Evolutionary conservation across 2,113 vertebrate genomes (phyloP), one percentile per base, ranked within the genome.

Genomic region (Pitta sordida): DNA sequence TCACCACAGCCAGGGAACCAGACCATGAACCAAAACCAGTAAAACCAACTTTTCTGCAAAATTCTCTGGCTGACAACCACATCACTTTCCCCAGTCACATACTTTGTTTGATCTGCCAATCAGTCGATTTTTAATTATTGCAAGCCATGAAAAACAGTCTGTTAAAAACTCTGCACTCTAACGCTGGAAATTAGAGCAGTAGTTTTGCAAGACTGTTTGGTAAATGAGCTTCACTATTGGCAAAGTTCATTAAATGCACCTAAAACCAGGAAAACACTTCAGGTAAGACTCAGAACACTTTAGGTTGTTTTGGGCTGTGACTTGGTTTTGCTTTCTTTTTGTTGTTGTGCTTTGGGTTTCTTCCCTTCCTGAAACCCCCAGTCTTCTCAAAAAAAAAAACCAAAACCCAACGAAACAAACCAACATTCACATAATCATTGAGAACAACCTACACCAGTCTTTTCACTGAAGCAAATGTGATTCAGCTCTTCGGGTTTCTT

Each of bases 381-480:
- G 11, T 15, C 12, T 51, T 51, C n/a, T 78, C 18, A n/a, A 49
- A 34, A 18, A 56, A 36, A 44, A 44, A 52, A 34, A 29, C 5
- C 14, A n/a, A n/a, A n/a, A n/a, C n/a, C n/a, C n/a, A n/a, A n/a
- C n/a, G n/a, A n/a, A n/a, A n/a, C n/a, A n/a, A n/a, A n/a, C n/a
- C n/a, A n/a, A n/a, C n/a, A n/a, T 65, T 6, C 7, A 29, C 41
- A 51, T 24, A 63, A 46, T 10, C 17, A 22, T 10, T 1, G 36
- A 13, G 43, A 77, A 52, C 13, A 69, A 34, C 36, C 23, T 23
- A 7, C 39, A 46, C 22, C 26, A 23, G 15, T 4, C 10, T n/a
- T 49, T 34, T 13, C 37, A 37, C 43, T 8, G 44, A 70, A 36
- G 56, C 0, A 1, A 79, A 74, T 0, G 3, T 15, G 15, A 58